These are phyloP conservation scores for Drosophila dives DNA, from an alignment of 2,888 invertebrate species.

Conservation along the genomic window DNA sequence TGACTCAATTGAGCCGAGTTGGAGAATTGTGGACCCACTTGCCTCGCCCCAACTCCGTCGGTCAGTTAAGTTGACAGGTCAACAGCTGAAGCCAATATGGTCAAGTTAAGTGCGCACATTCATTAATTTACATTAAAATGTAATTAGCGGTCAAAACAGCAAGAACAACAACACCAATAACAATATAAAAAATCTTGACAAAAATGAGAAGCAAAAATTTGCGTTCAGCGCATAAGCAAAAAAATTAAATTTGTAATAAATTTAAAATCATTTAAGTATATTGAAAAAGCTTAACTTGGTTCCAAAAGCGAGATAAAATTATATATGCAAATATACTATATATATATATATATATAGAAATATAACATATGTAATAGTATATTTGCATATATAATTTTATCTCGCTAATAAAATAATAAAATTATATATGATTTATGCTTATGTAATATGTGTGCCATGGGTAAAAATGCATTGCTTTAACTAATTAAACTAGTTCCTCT, in stretches of 20 bases:
- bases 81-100: constrained; percentile 47
- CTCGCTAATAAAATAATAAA: too few relatives aligned
- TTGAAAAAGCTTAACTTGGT: constrained; percentile 14
- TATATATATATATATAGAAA: neutral
- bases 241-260: constrained; percentile 61
- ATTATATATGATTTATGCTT: neutral
- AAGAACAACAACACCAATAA: constrained; percentile 12
- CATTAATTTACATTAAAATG: constrained; percentile 83
- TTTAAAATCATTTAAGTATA: constrained; percentile 27
- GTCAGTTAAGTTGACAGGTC: constrained; percentile 61
- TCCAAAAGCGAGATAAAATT: neutral
- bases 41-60: constrained; percentile 8
- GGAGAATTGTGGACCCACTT: constrained; percentile 32
- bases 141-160: constrained; percentile 74
- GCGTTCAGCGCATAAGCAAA: constrained; percentile 42
- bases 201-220: constrained; percentile 61
- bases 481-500: neutral
- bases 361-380: too few relatives aligned
- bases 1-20: constrained; percentile 54
- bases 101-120: constrained; percentile 75
- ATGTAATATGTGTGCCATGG: neutral
- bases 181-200: constrained; percentile 4
- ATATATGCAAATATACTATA: neutral
- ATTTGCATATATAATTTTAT: too few relatives aligned
- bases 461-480: neutral